Percentiles rank a stretch among this genome's conserved stretches.
Conservation (phyloP, 1,140 invertebrate genomes). For the Solenopsis invicta region DNA sequence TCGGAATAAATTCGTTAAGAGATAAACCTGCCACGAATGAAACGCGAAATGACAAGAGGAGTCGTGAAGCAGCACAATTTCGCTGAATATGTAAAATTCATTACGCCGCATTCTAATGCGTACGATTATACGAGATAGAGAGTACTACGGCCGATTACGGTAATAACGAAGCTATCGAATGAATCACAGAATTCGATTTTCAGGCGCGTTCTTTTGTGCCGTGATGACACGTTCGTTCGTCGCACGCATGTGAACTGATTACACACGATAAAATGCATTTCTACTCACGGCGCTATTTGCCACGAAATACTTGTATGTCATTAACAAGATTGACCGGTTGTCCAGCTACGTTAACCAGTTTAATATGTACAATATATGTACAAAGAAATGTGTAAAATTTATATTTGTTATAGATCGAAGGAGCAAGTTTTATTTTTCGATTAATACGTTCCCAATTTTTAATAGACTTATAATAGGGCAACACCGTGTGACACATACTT, state of each 20-base stretch:
- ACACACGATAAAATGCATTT: slow-evolving; percentile 7
- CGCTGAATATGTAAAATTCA: slow-evolving; percentile 64
- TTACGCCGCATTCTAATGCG: slow-evolving; percentile 6
- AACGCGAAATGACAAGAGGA: slow-evolving; percentile 26
- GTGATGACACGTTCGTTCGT: slow-evolving; percentile 13
- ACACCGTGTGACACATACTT: too few species aligned
- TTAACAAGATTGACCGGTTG: neutral
- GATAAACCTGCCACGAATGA: neutral
- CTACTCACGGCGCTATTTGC: neutral
- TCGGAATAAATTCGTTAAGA: slow-evolving; percentile 37
- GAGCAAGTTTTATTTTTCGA: too few species aligned
- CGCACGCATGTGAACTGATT: neutral
- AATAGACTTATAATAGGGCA: too few species aligned
- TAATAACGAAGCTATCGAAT: slow-evolving; percentile 42
- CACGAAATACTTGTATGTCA: neutral
- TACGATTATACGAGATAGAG: neutral
- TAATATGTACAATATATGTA: neutral
- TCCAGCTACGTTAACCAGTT: neutral
- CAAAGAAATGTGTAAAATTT: too few species aligned
- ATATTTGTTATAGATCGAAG: too few species aligned
- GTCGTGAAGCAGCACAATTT: slow-evolving; percentile 8
- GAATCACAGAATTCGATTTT: slow-evolving; percentile 34
- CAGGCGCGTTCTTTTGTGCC: neutral
- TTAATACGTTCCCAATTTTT: too few species aligned
- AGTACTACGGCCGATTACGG: neutral